A percentile compares a stretch with the other conserved stretches of the same genome.
Conservation (phyloP, 2,888 invertebrate species). For the Agriopis aurantiaria region DNA sequence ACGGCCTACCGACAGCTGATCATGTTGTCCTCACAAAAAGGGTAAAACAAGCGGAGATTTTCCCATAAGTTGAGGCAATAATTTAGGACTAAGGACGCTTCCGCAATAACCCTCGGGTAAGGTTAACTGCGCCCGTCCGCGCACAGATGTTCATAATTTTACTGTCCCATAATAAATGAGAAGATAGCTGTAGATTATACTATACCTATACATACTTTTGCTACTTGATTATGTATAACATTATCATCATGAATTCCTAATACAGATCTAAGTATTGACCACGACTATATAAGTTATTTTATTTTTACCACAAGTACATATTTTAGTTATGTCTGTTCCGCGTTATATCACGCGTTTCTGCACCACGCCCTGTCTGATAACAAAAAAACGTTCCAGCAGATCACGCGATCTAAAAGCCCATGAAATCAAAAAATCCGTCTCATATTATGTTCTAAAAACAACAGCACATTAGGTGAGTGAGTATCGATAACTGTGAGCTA, state of each 20-base stretch:
- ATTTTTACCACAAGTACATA: no score
- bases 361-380: no score
- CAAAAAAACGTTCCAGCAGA: no score
- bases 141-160: slow-evolving; percentile 42
- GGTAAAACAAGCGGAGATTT: slow-evolving; percentile 19
- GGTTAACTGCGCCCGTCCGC: slow-evolving; percentile 41
- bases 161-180: slow-evolving; percentile 36
- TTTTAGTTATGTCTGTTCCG: no score
- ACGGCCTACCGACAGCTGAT: background rate
- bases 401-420: no score
- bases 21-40: slow-evolving; percentile 18
- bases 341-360: no score
- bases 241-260: background rate
- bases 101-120: slow-evolving; percentile 35
- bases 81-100: slow-evolving; percentile 33
- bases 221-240: background rate
- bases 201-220: background rate
- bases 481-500: no score
- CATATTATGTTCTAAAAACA: no score
- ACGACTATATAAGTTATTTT: background rate
- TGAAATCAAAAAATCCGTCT: no score
- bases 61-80: slow-evolving; percentile 27
- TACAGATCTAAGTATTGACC: background rate
- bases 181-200: slow-evolving; percentile 28
- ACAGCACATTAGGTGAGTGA: no score